A percentile compares a stretch with the other conserved stretches of the same genome.
Evolutionary conservation across 2,888 invertebrate genomes (phyloP).

Genomic region (Mimumesa dahlbomi): DNA sequence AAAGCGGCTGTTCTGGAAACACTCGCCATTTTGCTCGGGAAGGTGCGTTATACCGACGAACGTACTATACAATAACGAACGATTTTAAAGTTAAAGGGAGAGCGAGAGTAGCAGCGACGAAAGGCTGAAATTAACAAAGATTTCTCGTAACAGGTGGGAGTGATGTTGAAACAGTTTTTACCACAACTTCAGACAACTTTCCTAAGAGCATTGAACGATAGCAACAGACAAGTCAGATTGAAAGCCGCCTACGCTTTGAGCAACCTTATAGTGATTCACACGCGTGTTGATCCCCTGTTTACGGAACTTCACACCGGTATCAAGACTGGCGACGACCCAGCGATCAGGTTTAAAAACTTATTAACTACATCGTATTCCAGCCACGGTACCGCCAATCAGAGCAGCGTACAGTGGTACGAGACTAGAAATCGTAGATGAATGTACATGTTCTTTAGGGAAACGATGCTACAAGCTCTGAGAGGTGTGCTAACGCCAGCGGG

Average conservation of each 20-base stretch:
- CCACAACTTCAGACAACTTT: conserved; percentile 99
- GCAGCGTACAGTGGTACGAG: background rate
- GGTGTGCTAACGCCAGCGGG: conserved; percentile 92
- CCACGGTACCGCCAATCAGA: too few relatives aligned
- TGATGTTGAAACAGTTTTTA: conserved; percentile 97
- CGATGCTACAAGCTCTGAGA: conserved; percentile 94
- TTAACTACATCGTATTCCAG: background rate
- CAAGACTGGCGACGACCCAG: conserved; percentile 91
- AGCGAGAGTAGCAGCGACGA: too few relatives aligned
- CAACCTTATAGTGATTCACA: conserved; percentile 94
- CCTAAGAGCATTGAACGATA: conserved; percentile 95
- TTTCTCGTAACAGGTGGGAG: conserved; percentile 86
- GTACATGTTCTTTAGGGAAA: conserved; percentile 88
- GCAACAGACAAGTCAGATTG: conserved; percentile 91
- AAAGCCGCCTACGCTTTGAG: conserved; percentile 94
- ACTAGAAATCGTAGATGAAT: too few relatives aligned
- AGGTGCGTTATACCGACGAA: conserved; percentile 82
- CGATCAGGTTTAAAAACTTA: conserved; percentile 82
- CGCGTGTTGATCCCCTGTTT: conserved; percentile 96
- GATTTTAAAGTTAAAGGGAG: background rate
- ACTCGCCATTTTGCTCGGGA: conserved; percentile 93
- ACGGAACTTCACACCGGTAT: conserved; percentile 94
- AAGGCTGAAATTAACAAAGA: conserved; percentile 1
- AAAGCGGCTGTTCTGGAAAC: conserved; percentile 98
- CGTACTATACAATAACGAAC: background rate